phyloP scores from a whole-genome alignment of 2,888 invertebrate species.

The Platycheirus rosarum region DNA sequence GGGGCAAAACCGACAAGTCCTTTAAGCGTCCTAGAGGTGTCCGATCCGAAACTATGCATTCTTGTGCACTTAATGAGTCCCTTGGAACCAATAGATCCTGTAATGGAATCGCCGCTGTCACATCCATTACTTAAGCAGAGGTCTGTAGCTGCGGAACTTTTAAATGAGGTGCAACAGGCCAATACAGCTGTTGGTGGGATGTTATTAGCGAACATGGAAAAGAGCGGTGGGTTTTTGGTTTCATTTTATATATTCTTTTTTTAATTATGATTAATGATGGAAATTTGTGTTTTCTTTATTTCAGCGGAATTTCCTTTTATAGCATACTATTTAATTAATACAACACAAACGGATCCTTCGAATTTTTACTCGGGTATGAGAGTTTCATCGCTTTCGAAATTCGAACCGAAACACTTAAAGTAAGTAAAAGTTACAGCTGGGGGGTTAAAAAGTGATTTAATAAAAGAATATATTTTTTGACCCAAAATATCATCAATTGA shows the following conservation, averaged over 20 bases:
- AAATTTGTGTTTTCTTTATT: conserved; percentile 20
- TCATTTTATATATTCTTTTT: background rate
- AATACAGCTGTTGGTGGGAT: conserved; percentile 91
- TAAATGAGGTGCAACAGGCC: conserved; percentile 87
- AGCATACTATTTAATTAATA: conserved; percentile 94
- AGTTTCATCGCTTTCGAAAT: conserved; percentile 91
- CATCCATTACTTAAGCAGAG: conserved; percentile 91
- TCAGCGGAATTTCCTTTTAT: conserved; percentile 95
- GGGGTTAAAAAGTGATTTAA: too few relatives aligned
- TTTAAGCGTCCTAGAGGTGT: conserved; percentile 90
- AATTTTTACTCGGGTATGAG: conserved; percentile 93
- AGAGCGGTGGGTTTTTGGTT: conserved; percentile 85
- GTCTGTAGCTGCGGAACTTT: conserved; percentile 89
- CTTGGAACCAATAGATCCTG: conserved; percentile 92
- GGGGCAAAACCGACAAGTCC: conserved; percentile 82
- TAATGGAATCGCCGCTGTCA: conserved; percentile 92
- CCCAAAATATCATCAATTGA: too few relatives aligned
- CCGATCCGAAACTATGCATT: conserved; percentile 94
- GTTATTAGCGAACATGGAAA: conserved; percentile 95
- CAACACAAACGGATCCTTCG: conserved; percentile 92
- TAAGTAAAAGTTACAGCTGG: too few relatives aligned
- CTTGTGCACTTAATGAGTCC: conserved; percentile 95
- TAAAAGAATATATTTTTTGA: too few relatives aligned
- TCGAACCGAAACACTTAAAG: conserved; percentile 89
- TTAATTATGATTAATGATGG: conserved; percentile 40